Conservation (phyloP, 2,888 invertebrate species). For the Ophion slaviceki region DNA sequence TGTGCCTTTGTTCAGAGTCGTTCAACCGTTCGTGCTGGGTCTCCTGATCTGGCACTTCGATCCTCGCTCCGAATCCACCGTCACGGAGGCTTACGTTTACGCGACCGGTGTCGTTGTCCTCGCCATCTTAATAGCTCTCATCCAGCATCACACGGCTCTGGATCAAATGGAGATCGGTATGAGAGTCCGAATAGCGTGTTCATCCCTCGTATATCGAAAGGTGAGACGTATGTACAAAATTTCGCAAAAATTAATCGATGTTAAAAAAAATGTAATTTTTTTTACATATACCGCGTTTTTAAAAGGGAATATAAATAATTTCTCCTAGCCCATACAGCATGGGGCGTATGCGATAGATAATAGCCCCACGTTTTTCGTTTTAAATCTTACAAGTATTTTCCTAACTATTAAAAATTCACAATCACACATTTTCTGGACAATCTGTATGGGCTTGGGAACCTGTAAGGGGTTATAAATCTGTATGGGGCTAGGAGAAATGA, state of each 20-base stretch:
- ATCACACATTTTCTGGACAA: too few relatives aligned
- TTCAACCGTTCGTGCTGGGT: conserved; percentile 87
- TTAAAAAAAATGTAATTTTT: too few relatives aligned
- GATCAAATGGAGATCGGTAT: conserved; percentile 89
- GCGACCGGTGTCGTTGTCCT: conserved; percentile 87
- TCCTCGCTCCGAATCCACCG: conserved; percentile 83
- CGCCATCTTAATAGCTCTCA: conserved; percentile 86
- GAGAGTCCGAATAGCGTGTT: conserved; percentile 90
- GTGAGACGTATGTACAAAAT: conserved; percentile 82
- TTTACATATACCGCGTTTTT: too few relatives aligned
- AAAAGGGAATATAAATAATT: too few relatives aligned
- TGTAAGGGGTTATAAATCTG: not conserved
- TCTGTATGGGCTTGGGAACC: too few relatives aligned
- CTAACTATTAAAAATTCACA: too few relatives aligned
- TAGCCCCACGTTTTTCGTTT: too few relatives aligned
- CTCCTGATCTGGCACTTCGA: conserved; percentile 88
- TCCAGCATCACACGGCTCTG: conserved; percentile 87
- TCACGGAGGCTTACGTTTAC: conserved; percentile 87
- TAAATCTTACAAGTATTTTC: too few relatives aligned
- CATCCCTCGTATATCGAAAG: conserved; percentile 93
- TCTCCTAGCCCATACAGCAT: too few relatives aligned
- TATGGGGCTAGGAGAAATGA: not conserved
- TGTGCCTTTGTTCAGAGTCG: conserved; percentile 84
- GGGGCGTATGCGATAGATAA: too few relatives aligned
- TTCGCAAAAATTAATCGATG: not conserved